These are phyloP conservation scores for Neelides folsomi DNA, from an alignment of 2,888 invertebrate genomes.

Conservation along the genomic window DNA sequence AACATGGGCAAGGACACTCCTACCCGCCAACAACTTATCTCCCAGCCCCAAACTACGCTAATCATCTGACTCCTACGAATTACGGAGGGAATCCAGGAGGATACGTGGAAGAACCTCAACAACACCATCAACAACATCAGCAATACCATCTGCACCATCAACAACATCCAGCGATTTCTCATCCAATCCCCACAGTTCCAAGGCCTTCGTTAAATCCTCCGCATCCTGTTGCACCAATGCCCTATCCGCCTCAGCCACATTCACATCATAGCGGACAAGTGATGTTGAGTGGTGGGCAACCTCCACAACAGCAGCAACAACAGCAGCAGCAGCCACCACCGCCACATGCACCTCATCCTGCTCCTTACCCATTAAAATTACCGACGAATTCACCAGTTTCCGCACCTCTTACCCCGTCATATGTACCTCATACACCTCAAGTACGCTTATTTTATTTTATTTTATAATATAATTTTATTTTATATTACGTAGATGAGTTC, in stretches of 20 bases:
- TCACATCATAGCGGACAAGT: constrained; percentile 4
- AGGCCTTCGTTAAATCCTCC: background rate
- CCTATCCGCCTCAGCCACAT: constrained; percentile 12
- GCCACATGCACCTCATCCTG: constrained; percentile 4
- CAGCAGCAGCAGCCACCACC: constrained; percentile 1
- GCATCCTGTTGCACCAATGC: background rate
- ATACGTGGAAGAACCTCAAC: no score
- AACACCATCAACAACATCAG: background rate
- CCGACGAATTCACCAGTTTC: constrained; percentile 10
- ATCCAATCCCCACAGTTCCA: background rate
- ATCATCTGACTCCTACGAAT: no score
- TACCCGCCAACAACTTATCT: no score
- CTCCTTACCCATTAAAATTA: constrained; percentile 14
- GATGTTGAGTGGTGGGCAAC: background rate
- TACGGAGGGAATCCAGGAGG: no score
- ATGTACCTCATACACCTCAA: constrained; percentile 38
- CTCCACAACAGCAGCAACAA: constrained; percentile 3
- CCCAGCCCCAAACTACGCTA: no score
- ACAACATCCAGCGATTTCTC: constrained; percentile 2
- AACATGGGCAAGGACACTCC: no score
- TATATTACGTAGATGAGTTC: background rate
- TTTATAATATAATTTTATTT: background rate
- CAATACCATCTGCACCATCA: constrained; percentile 11
- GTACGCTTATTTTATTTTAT: constrained; percentile 24
- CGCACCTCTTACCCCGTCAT: constrained; percentile 12